Base-by-base conservation (phyloP, 1,140 invertebrate genomes). In the Dolichoris vasculosae region DNA sequence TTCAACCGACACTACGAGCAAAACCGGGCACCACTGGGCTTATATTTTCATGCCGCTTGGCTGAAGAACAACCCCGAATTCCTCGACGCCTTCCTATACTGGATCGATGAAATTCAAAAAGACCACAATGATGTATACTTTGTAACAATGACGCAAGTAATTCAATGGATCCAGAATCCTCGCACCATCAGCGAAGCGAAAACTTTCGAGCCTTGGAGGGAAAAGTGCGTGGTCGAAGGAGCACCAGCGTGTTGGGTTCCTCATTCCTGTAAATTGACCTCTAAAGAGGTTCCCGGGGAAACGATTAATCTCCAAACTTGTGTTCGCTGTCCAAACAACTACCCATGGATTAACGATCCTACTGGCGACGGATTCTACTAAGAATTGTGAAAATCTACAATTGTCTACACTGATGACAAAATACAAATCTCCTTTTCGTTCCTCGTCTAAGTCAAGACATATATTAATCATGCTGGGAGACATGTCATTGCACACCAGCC, bases 31-130 rank as follows among this genome's bases (percentile, higher is more conserved):
- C 98, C 98, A 0, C 93, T 99, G 17, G 98, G 98, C 88, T 95
- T 99, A 13, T 99, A 98, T 93, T 98, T 99, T 96, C 98, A 99
- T 92, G 98, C 98, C 1, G 97, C 97, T 51, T 99, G 98, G 98
- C 94, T 99, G 86, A 98, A 97, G 93, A 98, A 98, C 91, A 98
- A 98, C 89, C 97, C 97, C 51, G 97, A 99, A 91, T 99, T 97
- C 91, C 94, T 98, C 81, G 97, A 98, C 89, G 97, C 97, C 83
- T 98, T 99, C 95, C 94, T 98, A 15, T 97, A 97, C 91, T 99
- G 98, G 97, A 96, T 99, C 87, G 98, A 99, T 90, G 98, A 99
- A 94, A 95, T 98, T 73, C 93, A 98, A 48, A 94, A 95, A 84
- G 96, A 96, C 83, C 96, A 98, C 93, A 97, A 97, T 85, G 98